A percentile compares a stretch with the other conserved stretches of the same genome.
phyloP scores from a whole-genome alignment of 2,797 vertebrate genomes.

The Ibycter americanus region DNA sequence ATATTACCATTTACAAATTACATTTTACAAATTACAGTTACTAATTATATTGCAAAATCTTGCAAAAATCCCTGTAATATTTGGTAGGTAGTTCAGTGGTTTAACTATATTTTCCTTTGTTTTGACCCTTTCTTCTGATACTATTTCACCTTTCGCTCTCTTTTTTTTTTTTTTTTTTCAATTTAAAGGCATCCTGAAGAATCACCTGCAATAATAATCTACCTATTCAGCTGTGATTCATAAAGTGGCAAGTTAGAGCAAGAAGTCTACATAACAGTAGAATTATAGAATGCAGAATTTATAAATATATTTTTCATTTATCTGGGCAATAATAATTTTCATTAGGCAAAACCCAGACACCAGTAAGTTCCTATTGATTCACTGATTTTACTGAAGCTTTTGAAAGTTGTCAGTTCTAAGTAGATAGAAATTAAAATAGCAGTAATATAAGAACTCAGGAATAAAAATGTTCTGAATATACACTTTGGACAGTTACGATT shows the following conservation, averaged over 20 bases:
- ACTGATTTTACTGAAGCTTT: not conserved
- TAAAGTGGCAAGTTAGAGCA: not conserved
- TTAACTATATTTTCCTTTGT: not conserved
- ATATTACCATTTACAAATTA: not conserved
- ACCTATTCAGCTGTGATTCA: not conserved
- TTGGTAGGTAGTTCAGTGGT: not conserved
- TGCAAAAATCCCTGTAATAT: not conserved
- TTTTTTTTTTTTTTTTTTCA: not conserved
- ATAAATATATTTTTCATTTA: not conserved
- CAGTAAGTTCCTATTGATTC: not conserved
- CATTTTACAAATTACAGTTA: not conserved
- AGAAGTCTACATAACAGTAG: not conserved
- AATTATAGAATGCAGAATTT: not conserved
- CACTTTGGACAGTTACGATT: not conserved
- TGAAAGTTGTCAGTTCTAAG: not conserved
- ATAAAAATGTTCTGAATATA: not conserved
- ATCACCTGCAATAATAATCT: not conserved
- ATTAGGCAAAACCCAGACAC: not conserved
- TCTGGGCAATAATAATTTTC: not conserved
- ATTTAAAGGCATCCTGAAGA: not conserved
- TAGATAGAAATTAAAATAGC: not conserved
- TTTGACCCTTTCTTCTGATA: not conserved
- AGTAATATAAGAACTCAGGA: not conserved
- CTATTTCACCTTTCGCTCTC: not conserved
- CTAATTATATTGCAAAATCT: not conserved